Evolutionary conservation across 2,888 invertebrate genomes (phyloP), one percentile per base, ranked within the genome.

Genomic region (Pinctada fucata): DNA sequence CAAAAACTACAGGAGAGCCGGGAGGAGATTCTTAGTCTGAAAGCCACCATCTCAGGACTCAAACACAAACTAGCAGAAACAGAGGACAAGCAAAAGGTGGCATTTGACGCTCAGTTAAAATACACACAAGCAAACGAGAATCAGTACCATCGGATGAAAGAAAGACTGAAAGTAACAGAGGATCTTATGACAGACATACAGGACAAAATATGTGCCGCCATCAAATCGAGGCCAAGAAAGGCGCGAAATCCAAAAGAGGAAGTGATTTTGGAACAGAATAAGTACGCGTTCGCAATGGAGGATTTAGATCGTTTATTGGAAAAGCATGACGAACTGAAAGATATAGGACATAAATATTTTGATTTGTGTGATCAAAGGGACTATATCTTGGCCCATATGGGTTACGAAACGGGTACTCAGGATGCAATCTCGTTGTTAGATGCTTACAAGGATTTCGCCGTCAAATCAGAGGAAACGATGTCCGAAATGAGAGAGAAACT

Each of bases 101-200:
- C 87, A 64, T 80, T 89, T 16, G 82, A 84, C 49, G 83, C 85
- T 2, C 90, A 90, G 81, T 85, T 89, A 71, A 83, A 84, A 10
- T 90, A 84, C 75, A 89, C 86, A 72, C 72, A 83, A 48, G 90
- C 90, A 2, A 90, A 89, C 81, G 89, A 90, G 72, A 86, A 84
- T 63, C 85, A 86, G 3, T 68, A 88, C 16, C 79, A 84, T 45
- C 79, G 86, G 49, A 72, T 86, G 2, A 81, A 81, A 10, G 84
- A 88, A 47, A 84, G 83, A 51, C 69, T 86, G 3, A 63, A 71
- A 31, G 64, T 78, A 13, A 58, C 85, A 10, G 81, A 84, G n/a
- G 75, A 52, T n/a, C 76, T 70, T n/a, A 51, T 87, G 0, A 71
- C 81, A 10, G 80, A 77, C 48, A 71, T 83, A 2, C 65, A 82